phyloP scores from a whole-genome alignment of 2,113 vertebrate species.

The Laticauda laticaudata region DNA sequence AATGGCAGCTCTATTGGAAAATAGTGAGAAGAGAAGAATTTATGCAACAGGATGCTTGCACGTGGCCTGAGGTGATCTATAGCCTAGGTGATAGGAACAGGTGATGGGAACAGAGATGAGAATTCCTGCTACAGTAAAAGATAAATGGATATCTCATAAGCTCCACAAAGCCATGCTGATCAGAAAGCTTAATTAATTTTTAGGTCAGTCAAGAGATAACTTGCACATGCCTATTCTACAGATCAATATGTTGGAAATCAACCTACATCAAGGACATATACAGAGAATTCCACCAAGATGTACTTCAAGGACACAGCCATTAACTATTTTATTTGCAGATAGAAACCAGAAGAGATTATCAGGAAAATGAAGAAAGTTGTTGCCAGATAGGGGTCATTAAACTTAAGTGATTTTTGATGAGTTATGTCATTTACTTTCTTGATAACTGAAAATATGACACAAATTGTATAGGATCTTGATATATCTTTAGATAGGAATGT shows the following conservation, averaged over 20 bases:
- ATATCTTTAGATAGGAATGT: neutral
- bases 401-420: neutral
- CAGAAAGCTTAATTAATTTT: neutral
- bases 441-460: neutral
- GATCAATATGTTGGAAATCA: neutral
- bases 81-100: neutral
- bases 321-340: neutral
- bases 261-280: neutral
- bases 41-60: neutral
- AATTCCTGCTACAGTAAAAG: neutral
- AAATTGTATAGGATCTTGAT: neutral
- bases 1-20: neutral
- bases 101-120: neutral
- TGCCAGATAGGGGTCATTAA: neutral
- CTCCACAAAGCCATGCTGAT: neutral
- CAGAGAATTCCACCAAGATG: neutral
- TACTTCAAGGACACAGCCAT: neutral
- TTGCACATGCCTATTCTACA: neutral
- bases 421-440: neutral
- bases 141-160: neutral
- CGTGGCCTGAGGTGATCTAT: neutral
- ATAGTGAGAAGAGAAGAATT: neutral
- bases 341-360: neutral
- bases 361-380: neutral
- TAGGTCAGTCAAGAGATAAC: neutral